Evolutionary conservation across 2,888 invertebrate species (phyloP).

Genomic region (Oxyscelio sp.): DNA sequence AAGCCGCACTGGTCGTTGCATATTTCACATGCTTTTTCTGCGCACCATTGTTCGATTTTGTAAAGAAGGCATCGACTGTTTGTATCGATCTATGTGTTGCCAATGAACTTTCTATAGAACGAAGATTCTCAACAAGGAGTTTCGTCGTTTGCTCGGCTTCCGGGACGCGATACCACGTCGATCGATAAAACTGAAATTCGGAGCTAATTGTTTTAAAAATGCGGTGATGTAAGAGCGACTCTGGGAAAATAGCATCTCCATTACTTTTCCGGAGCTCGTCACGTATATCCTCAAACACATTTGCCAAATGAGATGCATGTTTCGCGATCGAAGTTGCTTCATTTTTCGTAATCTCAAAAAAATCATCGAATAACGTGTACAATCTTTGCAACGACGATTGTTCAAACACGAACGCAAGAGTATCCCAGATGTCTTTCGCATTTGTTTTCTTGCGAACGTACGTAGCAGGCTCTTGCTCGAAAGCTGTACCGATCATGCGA

Average conservation of each 20-base stretch:
- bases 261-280: conserved; percentile 66
- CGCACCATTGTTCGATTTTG: no score
- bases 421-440: conserved; percentile 76
- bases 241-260: conserved; percentile 57
- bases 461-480: conserved; percentile 73
- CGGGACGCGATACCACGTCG: no score
- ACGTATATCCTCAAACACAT: conserved; percentile 73
- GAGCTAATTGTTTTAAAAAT: conserved; percentile 76
- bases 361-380: conserved; percentile 73
- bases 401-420: conserved; percentile 70
- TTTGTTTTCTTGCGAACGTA: no score
- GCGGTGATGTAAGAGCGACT: conserved; percentile 74
- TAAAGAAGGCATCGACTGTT: conserved; percentile 54
- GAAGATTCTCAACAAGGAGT: conserved; percentile 69
- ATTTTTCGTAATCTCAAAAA: conserved; percentile 61
- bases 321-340: conserved; percentile 63
- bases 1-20: no score
- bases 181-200: conserved; percentile 73
- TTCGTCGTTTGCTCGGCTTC: conserved; percentile 72
- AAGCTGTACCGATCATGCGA: conserved; percentile 73
- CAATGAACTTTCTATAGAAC: conserved; percentile 67
- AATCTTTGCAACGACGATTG: conserved; percentile 74
- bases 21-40: no score
- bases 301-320: conserved; percentile 48
- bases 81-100: conserved; percentile 33